Evolutionary conservation across 2,113 vertebrate genomes (phyloP).

Genomic region (Myiozetetes cayanensis): DNA sequence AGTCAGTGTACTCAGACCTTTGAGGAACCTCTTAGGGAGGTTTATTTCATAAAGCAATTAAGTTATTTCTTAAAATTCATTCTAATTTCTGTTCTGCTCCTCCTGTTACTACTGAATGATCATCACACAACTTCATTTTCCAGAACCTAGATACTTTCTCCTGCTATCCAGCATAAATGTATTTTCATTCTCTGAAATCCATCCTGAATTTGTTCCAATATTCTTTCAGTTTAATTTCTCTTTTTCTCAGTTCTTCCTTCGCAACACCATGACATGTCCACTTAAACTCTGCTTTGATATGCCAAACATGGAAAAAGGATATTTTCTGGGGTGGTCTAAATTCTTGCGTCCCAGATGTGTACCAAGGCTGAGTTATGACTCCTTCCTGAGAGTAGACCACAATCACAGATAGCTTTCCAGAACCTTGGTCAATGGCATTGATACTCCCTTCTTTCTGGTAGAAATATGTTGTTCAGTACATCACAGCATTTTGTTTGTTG

Average conservation of each 20-base stretch:
- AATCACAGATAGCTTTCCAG: neutral
- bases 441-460: neutral
- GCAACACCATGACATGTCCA: neutral
- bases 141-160: neutral
- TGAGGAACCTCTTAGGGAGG: neutral
- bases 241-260: neutral
- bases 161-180: neutral
- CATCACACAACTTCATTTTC: neutral
- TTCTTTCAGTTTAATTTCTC: neutral
- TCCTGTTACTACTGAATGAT: neutral
- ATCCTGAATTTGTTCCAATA: neutral
- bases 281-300: neutral
- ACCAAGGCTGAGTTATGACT: neutral
- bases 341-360: neutral
- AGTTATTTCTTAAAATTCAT: neutral
- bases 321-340: neutral
- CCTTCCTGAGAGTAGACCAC: neutral
- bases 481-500: conserved; percentile 8
- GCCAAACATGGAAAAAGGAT: neutral
- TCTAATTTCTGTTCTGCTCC: neutral
- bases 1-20: neutral
- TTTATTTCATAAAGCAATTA: neutral
- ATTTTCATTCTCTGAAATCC: neutral
- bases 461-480: conserved; percentile 9
- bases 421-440: neutral